These are phyloP conservation scores for Cheilosia urbana DNA, from an alignment of 2,888 invertebrate genomes.

Conservation along the genomic window DNA sequence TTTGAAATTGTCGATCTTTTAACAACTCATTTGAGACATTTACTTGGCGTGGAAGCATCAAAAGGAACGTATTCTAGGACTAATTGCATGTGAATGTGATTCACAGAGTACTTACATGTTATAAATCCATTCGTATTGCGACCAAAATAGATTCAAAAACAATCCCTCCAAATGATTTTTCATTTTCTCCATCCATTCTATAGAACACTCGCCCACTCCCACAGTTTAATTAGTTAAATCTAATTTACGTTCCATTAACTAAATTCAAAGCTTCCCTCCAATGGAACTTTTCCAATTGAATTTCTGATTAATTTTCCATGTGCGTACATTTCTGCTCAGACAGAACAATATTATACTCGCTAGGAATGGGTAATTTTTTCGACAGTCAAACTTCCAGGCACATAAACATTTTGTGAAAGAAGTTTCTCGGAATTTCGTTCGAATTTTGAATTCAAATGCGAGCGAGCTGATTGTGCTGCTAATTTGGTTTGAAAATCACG, in stretches of 20 bases:
- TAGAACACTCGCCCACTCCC: neutral
- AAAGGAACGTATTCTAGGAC: too few species aligned
- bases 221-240: neutral
- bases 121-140: too few species aligned
- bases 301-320: conserved; percentile 45
- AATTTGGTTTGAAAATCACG: conserved; percentile 23
- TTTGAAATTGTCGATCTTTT: too few species aligned
- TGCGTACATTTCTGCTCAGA: conserved; percentile 17
- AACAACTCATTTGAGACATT: too few species aligned
- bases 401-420: conserved; percentile 8
- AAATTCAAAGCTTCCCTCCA: conserved; percentile 24
- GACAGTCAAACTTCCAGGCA: neutral
- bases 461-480: conserved; percentile 5
- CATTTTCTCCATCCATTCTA: too few species aligned
- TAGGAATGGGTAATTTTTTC: conserved; percentile 37
- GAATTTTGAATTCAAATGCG: conserved; percentile 19
- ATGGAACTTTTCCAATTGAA: conserved; percentile 38
- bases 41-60: too few species aligned
- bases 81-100: too few species aligned
- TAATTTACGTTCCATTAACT: conserved; percentile 54
- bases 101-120: too few species aligned
- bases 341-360: conserved; percentile 24
- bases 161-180: too few species aligned
- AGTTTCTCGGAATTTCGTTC: conserved; percentile 19
- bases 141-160: too few species aligned